Base-by-base conservation (phyloP, 2,888 invertebrate species). In the Meteorus cinctellus region DNA sequence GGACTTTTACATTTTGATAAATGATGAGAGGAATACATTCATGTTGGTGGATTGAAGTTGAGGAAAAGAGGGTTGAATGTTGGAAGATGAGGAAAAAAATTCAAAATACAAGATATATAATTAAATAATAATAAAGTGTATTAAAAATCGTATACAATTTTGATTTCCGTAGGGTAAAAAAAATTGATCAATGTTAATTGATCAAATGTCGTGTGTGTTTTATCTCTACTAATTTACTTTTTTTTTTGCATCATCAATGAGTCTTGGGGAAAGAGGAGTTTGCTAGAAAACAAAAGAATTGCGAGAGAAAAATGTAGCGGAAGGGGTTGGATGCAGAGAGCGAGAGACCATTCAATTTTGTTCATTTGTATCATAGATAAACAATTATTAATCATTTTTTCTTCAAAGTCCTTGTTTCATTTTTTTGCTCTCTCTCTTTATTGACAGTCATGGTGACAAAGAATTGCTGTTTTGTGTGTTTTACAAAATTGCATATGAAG, bases 111-210 rank as follows among this genome's bases (percentile, higher is more conserved):
- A 63, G 55, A 45, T 80, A 71, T 59, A 67, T 48, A 78, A 79
- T 82, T 87, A 88, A 88, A 88, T 88, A 88, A 88, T 88, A 88
- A 87, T 88, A 87, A 87, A 87, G 82, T 88, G 86, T 88, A 88
- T 88, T 88, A 88, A 88, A 88, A 88, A 85, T 88, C 88, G 88
- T 88, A 88, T 88, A 88, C 88, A 88, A 87, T 88, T 88, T 87
- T 86, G 86, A 87, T 87, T 87, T 86, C 84, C 84, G 74, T 79
- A 78, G 73, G 68, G 68, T 76, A 72, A 68, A 67, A 68, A 55
- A 62, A 66, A 36, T 24, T 55, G 45, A 31, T 68, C 48, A 34
- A 45, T 41, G 5, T 41, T n/a, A 24, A 60, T 27, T 16, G 36
- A 59, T 36, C 60, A 59, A n/a, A n/a, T 62, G 19, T n/a, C 27